Conservation (phyloP, 2,888 invertebrate species). For the Acleris literana region DNA sequence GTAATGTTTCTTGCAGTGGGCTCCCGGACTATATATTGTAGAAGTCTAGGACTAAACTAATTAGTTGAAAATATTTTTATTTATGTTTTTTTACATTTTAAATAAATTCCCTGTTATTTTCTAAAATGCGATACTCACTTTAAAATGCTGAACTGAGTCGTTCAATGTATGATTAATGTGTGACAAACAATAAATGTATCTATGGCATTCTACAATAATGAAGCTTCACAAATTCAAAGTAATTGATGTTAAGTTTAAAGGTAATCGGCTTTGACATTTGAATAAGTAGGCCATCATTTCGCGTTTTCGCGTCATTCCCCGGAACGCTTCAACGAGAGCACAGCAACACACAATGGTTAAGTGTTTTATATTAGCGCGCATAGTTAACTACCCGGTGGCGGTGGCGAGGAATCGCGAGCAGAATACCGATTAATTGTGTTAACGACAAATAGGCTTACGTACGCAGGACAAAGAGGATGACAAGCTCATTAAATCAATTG, state of each 20-base stretch:
- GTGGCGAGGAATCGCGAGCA: slow-evolving; percentile 51
- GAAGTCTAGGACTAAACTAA: no score
- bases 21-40: no score
- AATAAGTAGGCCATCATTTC: slow-evolving; percentile 54
- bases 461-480: slow-evolving; percentile 64
- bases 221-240: neutral
- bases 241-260: slow-evolving; percentile 20
- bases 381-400: slow-evolving; percentile 65
- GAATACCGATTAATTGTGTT: slow-evolving; percentile 76
- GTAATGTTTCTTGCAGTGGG: no score
- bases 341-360: slow-evolving; percentile 55
- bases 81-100: no score
- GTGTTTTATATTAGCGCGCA: slow-evolving; percentile 45
- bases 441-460: slow-evolving; percentile 56
- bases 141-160: no score
- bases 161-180: no score
- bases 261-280: slow-evolving; percentile 38
- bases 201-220: no score
- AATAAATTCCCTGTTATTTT: no score
- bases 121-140: no score
- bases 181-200: no score
- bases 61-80: no score
- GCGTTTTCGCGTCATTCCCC: slow-evolving; percentile 53
- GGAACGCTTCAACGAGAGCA: slow-evolving; percentile 59
- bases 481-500: slow-evolving; percentile 51